Evolutionary conservation across 2,888 invertebrate species (phyloP), one percentile per base, ranked within the genome.

Genomic region (Pandemis cinnamomeana): DNA sequence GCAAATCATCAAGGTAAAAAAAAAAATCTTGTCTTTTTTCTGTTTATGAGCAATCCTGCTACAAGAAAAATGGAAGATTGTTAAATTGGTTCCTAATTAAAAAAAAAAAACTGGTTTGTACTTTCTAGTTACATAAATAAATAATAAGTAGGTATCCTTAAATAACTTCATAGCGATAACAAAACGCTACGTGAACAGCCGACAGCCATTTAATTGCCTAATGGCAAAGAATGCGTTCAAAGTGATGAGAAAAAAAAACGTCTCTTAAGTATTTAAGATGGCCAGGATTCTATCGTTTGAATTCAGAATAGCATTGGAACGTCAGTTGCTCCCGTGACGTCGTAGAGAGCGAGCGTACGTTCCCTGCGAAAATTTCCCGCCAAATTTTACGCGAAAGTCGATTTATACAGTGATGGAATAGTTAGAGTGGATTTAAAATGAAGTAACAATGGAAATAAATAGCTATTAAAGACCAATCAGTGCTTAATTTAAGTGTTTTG

Each of bases 311-410:
- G 53, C 8, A 36, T 36, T 7, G 8, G 48, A 10, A 66, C 79
- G 78, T 79, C 85, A 87, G 87, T 87, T 73, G 75, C 71, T 75
- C 75, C 71, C 77, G 75, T 70, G 73, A 75, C 67, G 67, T 76
- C 71, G 75, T 7, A 36, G 78, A 72, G 82, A 67, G 73, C 58
- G 78, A 83, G 71, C 83, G 87, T 78, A 80, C 75, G 75, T 72
- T 72, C 42, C 53, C 42, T 63, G 66, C 6, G 41, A 67, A 76
- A 77, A 70, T 83, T 86, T 87, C 79, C 87, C 88, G 88, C 89
- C 85, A 86, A 86, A 81, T 27, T 80, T 85, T 84, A 82, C 86
- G 81, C 72, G 80, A 71, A 15, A 55, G n/a, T n/a, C 42, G 51
- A 36, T 27, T 68, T 60, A 60, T 60, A 11, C 41, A 5, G 44